Conservation (phyloP, 2,888 invertebrate genomes). For the Lamproptera curius region DNA sequence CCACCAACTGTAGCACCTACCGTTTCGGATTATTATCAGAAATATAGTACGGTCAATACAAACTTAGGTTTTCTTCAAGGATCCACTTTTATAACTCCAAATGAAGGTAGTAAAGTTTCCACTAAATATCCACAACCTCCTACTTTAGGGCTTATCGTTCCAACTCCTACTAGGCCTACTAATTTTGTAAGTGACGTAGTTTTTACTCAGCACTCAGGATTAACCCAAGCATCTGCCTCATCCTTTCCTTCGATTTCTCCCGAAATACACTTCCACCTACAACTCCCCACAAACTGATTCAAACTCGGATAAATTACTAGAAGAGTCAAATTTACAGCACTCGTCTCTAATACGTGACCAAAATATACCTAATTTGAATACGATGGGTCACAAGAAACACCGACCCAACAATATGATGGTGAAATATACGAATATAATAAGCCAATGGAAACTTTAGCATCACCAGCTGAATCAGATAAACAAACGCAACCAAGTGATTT, state of each 20-base stretch:
- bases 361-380: not conserved
- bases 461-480: conserved; percentile 27
- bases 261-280: not conserved
- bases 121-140: conserved; percentile 24
- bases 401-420: conserved; percentile 38
- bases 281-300: not conserved
- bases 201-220: conserved; percentile 31
- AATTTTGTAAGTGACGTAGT: conserved; percentile 15
- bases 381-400: conserved; percentile 18
- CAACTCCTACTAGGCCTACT: conserved; percentile 23
- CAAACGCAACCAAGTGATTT: conserved; percentile 11
- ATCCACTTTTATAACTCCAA: conserved; percentile 12
- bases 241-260: conserved; percentile 37
- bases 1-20: conserved; percentile 27
- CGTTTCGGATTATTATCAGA: not conserved
- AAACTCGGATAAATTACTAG: not conserved
- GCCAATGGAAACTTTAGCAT: conserved; percentile 40
- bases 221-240: conserved; percentile 52
- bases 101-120: conserved; percentile 9
- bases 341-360: too few species aligned
- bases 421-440: conserved; percentile 57
- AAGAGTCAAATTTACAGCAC: not conserved
- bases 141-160: conserved; percentile 18
- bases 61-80: conserved; percentile 25
- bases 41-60: conserved; percentile 8